phyloP scores from a whole-genome alignment of 2,888 invertebrate species.

The Lydus trimaculatus region DNA sequence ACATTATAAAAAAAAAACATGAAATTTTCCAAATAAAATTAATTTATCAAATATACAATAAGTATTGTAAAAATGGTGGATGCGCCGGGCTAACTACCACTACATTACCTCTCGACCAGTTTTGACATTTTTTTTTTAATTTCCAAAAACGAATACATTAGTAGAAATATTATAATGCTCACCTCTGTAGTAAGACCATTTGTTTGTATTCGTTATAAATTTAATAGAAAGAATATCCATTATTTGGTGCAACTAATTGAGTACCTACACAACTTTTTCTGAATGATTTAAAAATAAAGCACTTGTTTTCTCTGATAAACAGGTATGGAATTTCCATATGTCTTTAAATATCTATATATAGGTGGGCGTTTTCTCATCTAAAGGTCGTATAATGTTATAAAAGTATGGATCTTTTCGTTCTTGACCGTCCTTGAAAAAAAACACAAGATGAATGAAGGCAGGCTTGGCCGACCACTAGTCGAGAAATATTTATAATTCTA shows the following conservation, averaged over 20 bases:
- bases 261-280: too few relatives aligned
- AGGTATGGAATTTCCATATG: not conserved
- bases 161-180: too few relatives aligned
- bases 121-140: too few relatives aligned
- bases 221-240: too few relatives aligned
- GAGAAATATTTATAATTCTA: constrained; percentile 18
- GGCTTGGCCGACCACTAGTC: constrained; percentile 1
- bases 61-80: constrained; percentile 4
- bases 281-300: too few relatives aligned
- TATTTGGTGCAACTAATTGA: too few relatives aligned
- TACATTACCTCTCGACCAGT: too few relatives aligned
- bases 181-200: too few relatives aligned
- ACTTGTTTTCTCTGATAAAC: not conserved
- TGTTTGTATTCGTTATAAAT: too few relatives aligned
- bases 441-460: constrained; percentile 15
- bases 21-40: not conserved
- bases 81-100: constrained; percentile 8
- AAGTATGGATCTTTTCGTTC: not conserved
- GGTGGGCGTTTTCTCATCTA: not conserved
- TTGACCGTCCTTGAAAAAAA: constrained; percentile 3
- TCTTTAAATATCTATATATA: not conserved
- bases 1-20: too few relatives aligned
- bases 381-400: not conserved
- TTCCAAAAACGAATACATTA: too few relatives aligned
- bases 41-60: not conserved